phyloP scores from a whole-genome alignment of 2,113 vertebrate species.

The Speoplatyrhinus poulsoni region DNA sequence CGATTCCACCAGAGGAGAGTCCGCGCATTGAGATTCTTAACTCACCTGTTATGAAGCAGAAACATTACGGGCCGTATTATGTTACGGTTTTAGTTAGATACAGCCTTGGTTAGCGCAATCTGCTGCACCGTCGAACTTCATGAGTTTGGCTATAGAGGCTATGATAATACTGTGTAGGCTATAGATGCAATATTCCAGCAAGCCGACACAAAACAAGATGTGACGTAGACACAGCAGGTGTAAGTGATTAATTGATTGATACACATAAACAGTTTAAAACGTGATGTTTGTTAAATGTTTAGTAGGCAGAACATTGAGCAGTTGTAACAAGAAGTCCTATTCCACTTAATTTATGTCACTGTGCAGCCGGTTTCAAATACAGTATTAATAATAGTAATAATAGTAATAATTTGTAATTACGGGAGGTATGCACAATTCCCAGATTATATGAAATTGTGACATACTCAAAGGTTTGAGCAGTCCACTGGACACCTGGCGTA shows the following conservation, averaged over 20 bases:
- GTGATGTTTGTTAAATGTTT: slow-evolving; percentile 34
- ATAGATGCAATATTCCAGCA: neutral
- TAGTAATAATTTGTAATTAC: slow-evolving; percentile 31
- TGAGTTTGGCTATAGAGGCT: no score
- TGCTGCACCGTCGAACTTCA: no score
- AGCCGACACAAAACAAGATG: no score
- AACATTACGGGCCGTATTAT: no score
- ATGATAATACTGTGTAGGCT: no score
- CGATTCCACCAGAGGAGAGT: neutral
- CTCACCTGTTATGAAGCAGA: neutral
- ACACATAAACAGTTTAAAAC: neutral
- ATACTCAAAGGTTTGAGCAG: slow-evolving; percentile 43
- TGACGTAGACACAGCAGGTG: slow-evolving; percentile 33
- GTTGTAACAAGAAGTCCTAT: slow-evolving; percentile 32
- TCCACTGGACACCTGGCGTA: slow-evolving; percentile 27
- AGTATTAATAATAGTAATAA: no score
- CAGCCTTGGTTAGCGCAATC: no score
- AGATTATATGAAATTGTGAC: slow-evolving; percentile 17
- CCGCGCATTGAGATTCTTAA: neutral
- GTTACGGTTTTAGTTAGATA: no score
- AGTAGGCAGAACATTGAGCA: slow-evolving; percentile 58
- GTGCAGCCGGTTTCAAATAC: slow-evolving; percentile 57
- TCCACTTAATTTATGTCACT: slow-evolving; percentile 57
- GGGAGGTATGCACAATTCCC: slow-evolving; percentile 23
- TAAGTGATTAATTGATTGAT: slow-evolving; percentile 34